Percentiles rank a stretch among this genome's conserved stretches.
phyloP scores from a whole-genome alignment of 2,797 vertebrate species.

The Coendou prehensilis region DNA sequence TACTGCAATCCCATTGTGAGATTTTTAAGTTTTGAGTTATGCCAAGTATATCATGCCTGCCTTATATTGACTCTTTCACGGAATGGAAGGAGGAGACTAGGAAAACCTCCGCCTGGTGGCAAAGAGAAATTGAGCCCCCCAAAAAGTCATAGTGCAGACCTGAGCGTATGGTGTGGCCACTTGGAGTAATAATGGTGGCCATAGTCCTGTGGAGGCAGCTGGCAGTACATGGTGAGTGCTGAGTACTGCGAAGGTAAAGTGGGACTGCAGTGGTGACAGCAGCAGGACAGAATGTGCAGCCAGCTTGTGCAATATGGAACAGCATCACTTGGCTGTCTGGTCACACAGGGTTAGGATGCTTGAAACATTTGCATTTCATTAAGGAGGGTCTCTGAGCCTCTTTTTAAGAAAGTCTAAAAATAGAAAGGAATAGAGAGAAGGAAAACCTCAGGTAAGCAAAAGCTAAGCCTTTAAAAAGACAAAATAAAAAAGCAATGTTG shows the following conservation, averaged over 20 bases:
- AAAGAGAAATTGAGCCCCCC: too few species aligned
- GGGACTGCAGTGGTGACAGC: not conserved
- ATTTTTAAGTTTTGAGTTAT: not conserved
- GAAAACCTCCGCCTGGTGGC: not conserved
- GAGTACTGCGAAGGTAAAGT: rapidly evolving
- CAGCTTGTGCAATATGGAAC: too few species aligned
- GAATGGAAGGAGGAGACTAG: not conserved
- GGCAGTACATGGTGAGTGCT: rapidly evolving
- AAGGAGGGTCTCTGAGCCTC: not conserved
- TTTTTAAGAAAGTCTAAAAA: not conserved
- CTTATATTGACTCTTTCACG: not conserved
- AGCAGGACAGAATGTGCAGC: too few species aligned
- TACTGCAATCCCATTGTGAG: not conserved
- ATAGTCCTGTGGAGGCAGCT: not conserved
- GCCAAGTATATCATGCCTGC: not conserved
- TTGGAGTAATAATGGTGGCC: not conserved
- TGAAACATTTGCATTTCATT: too few species aligned
- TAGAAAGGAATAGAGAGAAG: not conserved
- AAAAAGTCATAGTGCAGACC: not conserved
- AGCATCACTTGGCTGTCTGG: rapidly evolving
- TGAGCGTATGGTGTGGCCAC: not conserved
- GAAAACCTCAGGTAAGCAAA: not conserved
- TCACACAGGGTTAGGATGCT: rapidly evolving
- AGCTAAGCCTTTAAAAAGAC: not conserved
- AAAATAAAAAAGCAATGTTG: not conserved